A percentile compares a stretch with the other conserved stretches of the same genome.
phyloP scores from a whole-genome alignment of 2,797 vertebrate species.

The Cuniculus paca region DNA sequence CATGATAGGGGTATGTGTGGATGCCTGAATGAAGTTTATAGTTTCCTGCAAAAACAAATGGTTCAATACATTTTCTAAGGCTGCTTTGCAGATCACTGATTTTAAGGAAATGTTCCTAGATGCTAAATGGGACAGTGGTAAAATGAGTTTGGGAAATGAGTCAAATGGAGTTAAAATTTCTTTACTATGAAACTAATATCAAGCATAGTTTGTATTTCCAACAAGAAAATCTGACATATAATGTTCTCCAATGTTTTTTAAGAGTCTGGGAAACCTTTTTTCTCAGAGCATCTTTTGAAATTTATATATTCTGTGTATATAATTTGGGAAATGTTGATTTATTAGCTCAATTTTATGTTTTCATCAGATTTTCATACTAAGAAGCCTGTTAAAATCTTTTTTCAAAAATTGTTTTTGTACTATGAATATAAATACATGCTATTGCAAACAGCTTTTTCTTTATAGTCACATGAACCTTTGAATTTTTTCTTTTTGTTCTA shows the following conservation, averaged over 20 bases:
- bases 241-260: slow-evolving; percentile 16
- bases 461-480: slow-evolving; percentile 54
- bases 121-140: slow-evolving; percentile 38
- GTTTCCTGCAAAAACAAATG: slow-evolving; percentile 46
- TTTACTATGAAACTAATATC: neutral
- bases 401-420: neutral
- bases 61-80: slow-evolving; percentile 16
- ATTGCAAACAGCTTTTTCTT: slow-evolving; percentile 61
- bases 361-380: slow-evolving; percentile 44
- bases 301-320: neutral
- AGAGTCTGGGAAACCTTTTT: neutral
- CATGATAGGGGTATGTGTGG: neutral
- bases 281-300: slow-evolving; percentile 11
- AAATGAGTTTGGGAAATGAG: slow-evolving; percentile 51
- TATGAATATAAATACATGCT: slow-evolving; percentile 6
- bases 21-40: slow-evolving; percentile 32
- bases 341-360: slow-evolving; percentile 21
- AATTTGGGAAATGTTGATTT: slow-evolving; percentile 52
- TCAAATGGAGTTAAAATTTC: slow-evolving; percentile 63
- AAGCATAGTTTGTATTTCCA: slow-evolving; percentile 48
- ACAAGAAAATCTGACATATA: neutral
- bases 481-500: slow-evolving; percentile 58
- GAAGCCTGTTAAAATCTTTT: neutral
- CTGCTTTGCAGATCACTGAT: neutral
- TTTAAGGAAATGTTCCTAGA: slow-evolving; percentile 40